These are phyloP conservation scores for Argentina silus DNA, from an alignment of 2,797 vertebrate genomes.

Conservation along the genomic window DNA sequence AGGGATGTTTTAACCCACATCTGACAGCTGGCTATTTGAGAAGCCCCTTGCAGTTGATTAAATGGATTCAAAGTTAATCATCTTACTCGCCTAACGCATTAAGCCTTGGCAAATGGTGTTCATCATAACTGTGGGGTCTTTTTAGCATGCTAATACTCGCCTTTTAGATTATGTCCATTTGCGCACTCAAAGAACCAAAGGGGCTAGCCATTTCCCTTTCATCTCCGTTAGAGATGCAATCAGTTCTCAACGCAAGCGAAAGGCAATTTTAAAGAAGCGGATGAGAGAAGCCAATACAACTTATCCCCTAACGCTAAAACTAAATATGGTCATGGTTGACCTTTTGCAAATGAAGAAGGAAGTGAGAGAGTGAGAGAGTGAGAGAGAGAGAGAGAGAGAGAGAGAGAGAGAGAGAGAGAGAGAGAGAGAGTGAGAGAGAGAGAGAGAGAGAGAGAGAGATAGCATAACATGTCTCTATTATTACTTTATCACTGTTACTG, in stretches of 20 bases:
- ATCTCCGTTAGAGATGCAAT: slow-evolving; percentile 62
- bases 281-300: slow-evolving; percentile 55
- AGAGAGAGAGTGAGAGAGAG: no score
- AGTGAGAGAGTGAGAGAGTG: slow-evolving; percentile 26
- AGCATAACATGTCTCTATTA: slow-evolving; percentile 17
- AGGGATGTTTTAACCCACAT: slow-evolving; percentile 49
- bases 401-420: no score
- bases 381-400: slow-evolving; percentile 13
- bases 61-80: slow-evolving; percentile 78
- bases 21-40: slow-evolving; percentile 64
- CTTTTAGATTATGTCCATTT: slow-evolving; percentile 70
- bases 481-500: background rate
- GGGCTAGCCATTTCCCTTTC: slow-evolving; percentile 61
- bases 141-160: slow-evolving; percentile 70
- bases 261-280: slow-evolving; percentile 64
- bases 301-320: slow-evolving; percentile 52
- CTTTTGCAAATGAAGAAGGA: slow-evolving; percentile 54
- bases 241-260: slow-evolving; percentile 60
- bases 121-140: slow-evolving; percentile 65
- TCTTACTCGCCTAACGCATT: slow-evolving; percentile 71
- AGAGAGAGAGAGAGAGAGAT: background rate
- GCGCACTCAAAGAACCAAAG: slow-evolving; percentile 53
- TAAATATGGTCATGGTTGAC: slow-evolving; percentile 66
- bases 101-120: slow-evolving; percentile 74
- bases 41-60: slow-evolving; percentile 68